These are phyloP conservation scores for Chauna torquata DNA, from an alignment of 2,113 vertebrate genomes.

Conservation along the genomic window DNA sequence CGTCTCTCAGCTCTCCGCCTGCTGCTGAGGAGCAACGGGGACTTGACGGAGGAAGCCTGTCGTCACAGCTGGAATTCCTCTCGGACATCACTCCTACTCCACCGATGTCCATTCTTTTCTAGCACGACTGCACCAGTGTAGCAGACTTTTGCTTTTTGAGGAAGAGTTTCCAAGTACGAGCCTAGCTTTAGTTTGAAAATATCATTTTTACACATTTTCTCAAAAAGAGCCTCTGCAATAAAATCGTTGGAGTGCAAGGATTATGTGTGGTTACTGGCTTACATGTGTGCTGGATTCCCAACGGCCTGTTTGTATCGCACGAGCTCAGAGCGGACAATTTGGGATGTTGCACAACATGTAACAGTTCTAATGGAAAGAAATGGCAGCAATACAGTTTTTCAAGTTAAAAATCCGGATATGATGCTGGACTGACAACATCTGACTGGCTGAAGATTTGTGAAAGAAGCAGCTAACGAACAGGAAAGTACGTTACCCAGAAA, in stretches of 20 bases:
- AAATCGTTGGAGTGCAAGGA: neutral
- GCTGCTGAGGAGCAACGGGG: neutral
- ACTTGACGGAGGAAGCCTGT: neutral
- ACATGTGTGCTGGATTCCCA: constrained; percentile 7
- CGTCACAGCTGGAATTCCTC: neutral
- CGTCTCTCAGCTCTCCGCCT: neutral
- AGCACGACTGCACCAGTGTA: neutral
- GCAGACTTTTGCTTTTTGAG: neutral
- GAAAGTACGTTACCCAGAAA: neutral
- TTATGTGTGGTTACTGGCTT: neutral
- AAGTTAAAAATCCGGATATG: neutral
- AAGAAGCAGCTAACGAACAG: neutral
- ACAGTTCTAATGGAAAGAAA: constrained; percentile 20
- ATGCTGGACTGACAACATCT: neutral
- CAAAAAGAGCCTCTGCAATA: neutral
- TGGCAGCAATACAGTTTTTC: neutral
- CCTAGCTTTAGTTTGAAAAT: neutral
- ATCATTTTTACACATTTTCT: neutral
- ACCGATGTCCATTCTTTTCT: neutral
- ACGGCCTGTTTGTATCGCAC: neutral
- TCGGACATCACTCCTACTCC: neutral
- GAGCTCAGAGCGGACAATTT: neutral
- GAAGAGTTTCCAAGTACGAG: neutral
- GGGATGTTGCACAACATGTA: constrained; percentile 28
- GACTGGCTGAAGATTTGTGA: neutral